Evolutionary conservation across 2,113 vertebrate species (phyloP), one percentile per base, ranked within the genome.

Genomic region (Rafetus swinhoei): DNA sequence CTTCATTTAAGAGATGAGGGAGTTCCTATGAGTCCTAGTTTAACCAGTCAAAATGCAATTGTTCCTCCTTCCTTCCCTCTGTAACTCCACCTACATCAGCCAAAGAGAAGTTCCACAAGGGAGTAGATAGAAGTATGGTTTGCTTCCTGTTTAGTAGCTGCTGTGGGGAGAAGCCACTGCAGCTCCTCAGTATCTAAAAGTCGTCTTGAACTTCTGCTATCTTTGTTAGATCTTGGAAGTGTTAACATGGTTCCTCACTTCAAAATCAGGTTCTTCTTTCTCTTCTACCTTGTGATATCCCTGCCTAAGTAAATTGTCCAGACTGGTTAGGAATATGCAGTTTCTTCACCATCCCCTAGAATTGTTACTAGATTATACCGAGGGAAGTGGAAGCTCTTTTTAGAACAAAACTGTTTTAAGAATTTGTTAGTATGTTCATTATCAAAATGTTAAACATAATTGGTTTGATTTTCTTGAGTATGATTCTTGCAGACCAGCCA

Each of bases 311-410:
- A 59, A 3, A 69, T 69, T 18, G 65, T n/a, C 16, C 16, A 62
- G 25, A 13, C 15, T 65, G 32, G 15, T 65, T 32, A 65, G 15
- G 32, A 65, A 8, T n/a, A 14, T 65, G 15, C 32, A 65, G 15
- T 62, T 62, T 62, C 12, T 2, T 25, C 15, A 10, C 15, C 3
- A 18, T 18, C 62, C 7, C 3, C 6, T n/a, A 74, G 19, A 39
- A 21, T 24, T 76, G 35, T 21, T 76, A 45, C 72, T 24, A 76
- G 72, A 19, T 91, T 53, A 39, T 54, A 57, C 79, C 25, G 60
- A 79, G 90, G 52, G 52, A 85, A 57, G 39, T 69, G 93, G 59
- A 32, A 69, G 53, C 53, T 81, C 9, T 24, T 96, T 90, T 57
- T 81, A 21, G 1, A 5, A 62, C 82, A 29, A 81, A 39, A 35